Percentiles rank a stretch among this genome's conserved stretches.
phyloP scores from a whole-genome alignment of 2,888 invertebrate genomes.

The Strigamia transsilvanica region DNA sequence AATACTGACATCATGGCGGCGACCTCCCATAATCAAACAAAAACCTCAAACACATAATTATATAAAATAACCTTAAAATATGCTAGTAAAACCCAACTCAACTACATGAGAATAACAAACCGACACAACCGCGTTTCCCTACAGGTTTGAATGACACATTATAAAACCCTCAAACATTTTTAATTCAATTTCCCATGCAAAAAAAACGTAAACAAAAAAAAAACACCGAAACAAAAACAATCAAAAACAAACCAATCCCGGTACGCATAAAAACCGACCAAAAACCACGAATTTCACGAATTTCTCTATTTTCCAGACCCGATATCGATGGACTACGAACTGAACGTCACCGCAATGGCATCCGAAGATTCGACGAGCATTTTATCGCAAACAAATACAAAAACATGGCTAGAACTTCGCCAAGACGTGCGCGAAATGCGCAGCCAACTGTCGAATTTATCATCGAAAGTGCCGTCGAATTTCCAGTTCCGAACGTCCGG shows the following conservation, averaged over 20 bases:
- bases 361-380: neutral
- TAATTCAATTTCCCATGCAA: neutral
- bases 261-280: neutral
- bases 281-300: neutral
- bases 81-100: neutral
- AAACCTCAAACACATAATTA: neutral
- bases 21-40: slow-evolving; percentile 25
- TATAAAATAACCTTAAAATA: neutral
- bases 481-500: slow-evolving; percentile 62
- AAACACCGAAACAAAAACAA: neutral
- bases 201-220: neutral
- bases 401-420: slow-evolving; percentile 63
- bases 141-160: neutral
- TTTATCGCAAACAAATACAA: slow-evolving; percentile 53
- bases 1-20: slow-evolving; percentile 19
- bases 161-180: neutral
- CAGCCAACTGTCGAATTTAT: slow-evolving; percentile 61
- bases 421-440: slow-evolving; percentile 62
- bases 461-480: slow-evolving; percentile 61
- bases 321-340: neutral
- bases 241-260: neutral
- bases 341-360: neutral
- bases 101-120: neutral
- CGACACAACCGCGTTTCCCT: neutral
- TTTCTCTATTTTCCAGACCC: slow-evolving; percentile 1